A percentile compares a stretch with the other conserved stretches of the same genome.
Conservation (phyloP, 1,140 invertebrate genomes). For the Diprion similis region DNA sequence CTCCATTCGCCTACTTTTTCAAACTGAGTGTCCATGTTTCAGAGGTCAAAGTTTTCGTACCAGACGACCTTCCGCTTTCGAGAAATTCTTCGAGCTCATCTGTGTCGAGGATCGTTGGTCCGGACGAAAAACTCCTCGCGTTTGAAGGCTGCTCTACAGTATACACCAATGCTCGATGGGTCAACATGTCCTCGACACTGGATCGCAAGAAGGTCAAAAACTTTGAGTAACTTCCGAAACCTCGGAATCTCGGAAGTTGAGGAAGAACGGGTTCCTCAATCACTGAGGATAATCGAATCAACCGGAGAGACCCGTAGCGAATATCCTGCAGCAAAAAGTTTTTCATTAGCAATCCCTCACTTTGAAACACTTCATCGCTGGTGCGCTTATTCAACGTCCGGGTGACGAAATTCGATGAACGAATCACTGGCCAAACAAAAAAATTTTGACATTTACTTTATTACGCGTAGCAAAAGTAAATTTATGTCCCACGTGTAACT, state of each 20-base stretch:
- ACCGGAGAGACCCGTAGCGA: slow-evolving; percentile 51
- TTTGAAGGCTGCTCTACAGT: slow-evolving; percentile 45
- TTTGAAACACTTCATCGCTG: background rate
- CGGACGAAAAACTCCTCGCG: slow-evolving; percentile 31
- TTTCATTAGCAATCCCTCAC: background rate
- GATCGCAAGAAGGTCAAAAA: slow-evolving; percentile 51
- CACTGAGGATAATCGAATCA: slow-evolving; percentile 51
- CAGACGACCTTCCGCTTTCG: background rate
- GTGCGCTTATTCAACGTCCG: too few species aligned
- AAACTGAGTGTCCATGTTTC: background rate
- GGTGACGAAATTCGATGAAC: background rate
- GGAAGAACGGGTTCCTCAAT: slow-evolving; percentile 42
- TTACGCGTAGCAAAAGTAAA: slow-evolving; percentile 22
- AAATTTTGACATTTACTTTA: background rate
- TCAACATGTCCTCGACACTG: slow-evolving; percentile 50
- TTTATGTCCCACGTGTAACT: too few species aligned
- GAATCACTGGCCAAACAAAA: background rate
- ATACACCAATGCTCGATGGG: slow-evolving; percentile 54
- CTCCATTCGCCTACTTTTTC: background rate
- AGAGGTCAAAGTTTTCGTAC: background rate
- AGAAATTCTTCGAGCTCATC: slow-evolving; percentile 41
- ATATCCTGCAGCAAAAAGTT: slow-evolving; percentile 42
- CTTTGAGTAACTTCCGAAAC: slow-evolving; percentile 43
- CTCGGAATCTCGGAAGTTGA: slow-evolving; percentile 39
- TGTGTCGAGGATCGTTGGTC: slow-evolving; percentile 51